These are phyloP conservation scores for Muscicapa adusta DNA, from an alignment of 2,113 vertebrate genomes.

Conservation along the genomic window DNA sequence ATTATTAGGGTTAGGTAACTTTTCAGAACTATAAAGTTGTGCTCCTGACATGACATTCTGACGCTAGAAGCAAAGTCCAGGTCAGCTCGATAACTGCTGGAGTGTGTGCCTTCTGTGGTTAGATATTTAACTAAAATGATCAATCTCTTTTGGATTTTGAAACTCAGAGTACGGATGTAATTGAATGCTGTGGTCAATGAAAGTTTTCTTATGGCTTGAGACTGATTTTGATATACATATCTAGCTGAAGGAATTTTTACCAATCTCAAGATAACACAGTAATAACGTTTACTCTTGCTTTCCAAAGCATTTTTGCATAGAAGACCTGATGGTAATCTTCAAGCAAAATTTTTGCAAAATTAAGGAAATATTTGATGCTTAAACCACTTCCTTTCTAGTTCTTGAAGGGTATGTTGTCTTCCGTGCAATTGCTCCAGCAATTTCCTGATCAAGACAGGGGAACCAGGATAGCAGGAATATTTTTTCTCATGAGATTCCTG, in stretches of 20 bases:
- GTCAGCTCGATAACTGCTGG: not conserved
- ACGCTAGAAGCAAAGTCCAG: not conserved
- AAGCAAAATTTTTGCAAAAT: not conserved
- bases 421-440: not conserved
- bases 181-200: not conserved
- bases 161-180: not conserved
- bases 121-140: not conserved
- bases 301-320: not conserved
- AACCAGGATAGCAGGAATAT: not conserved
- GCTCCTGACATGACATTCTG: not conserved
- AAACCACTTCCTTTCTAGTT: not conserved
- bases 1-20: not conserved
- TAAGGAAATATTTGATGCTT: not conserved
- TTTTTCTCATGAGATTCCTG: not conserved
- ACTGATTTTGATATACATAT: not conserved
- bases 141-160: not conserved
- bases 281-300: not conserved
- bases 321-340: not conserved
- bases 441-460: not conserved
- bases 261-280: not conserved
- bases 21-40: not conserved
- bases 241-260: not conserved
- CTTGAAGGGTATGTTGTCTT: not conserved
- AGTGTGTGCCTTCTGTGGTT: not conserved
- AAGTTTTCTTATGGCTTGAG: not conserved